These are phyloP conservation scores for Scomber japonicus DNA, from an alignment of 2,113 vertebrate genomes.

Conservation along the genomic window DNA sequence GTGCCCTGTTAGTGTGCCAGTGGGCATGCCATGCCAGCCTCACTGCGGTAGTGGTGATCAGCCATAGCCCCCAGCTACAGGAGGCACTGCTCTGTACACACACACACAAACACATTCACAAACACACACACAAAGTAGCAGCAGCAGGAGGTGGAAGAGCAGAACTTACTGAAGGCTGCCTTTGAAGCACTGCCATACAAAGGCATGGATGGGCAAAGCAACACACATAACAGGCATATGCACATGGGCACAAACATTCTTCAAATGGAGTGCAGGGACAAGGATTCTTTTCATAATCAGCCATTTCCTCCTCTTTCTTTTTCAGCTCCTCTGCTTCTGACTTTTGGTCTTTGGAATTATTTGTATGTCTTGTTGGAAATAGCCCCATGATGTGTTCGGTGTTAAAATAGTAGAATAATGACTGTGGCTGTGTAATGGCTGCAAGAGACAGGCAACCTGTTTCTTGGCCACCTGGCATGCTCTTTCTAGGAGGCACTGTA, in stretches of 20 bases:
- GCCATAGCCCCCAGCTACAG: conserved; percentile 68
- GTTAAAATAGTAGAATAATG: conserved; percentile 43
- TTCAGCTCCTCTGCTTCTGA: conserved; percentile 36
- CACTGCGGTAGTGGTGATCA: conserved; percentile 66
- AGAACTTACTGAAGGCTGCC: conserved; percentile 62
- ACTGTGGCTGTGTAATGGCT: conserved; percentile 44
- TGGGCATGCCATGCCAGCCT: conserved; percentile 74
- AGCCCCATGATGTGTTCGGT: conserved; percentile 38
- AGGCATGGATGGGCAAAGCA: conserved; percentile 65
- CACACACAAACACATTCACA: conserved; percentile 47
- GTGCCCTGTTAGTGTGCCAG: conserved; percentile 80
- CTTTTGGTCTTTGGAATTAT: conserved; percentile 51
- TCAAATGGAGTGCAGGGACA: conserved; percentile 46
- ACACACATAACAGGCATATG: conserved; percentile 51
- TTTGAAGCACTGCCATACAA: conserved; percentile 73
- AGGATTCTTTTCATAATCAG: conserved; percentile 59
- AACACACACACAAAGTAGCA: conserved; percentile 55
- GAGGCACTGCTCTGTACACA: conserved; percentile 48
- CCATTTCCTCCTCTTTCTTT: conserved; percentile 56
- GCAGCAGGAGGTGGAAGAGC: conserved; percentile 72
- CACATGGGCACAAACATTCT: conserved; percentile 38
- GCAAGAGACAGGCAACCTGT: conserved; percentile 57
- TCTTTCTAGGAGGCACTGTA: conserved; percentile 60
- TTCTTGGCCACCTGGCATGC: conserved; percentile 71
- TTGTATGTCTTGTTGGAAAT: conserved; percentile 44